These are phyloP conservation scores for Cryptus viduatorius DNA, from an alignment of 2,888 invertebrate genomes.

Conservation along the genomic window DNA sequence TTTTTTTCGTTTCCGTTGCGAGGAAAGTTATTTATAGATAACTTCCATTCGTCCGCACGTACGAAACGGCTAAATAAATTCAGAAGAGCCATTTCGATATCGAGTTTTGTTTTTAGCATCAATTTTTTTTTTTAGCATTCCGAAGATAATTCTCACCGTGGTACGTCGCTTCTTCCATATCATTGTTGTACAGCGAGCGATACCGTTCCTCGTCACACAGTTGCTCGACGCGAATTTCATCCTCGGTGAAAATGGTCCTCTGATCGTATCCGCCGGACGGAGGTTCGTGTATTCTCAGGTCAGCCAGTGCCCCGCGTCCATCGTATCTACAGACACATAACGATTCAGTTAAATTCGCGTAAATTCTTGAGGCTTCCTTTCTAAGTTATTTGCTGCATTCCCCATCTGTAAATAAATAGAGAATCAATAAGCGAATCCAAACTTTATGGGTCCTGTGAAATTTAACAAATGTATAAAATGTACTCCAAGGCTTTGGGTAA, in stretches of 20 bases:
- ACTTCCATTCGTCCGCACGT: too few species aligned
- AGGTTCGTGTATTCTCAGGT: constrained; percentile 92
- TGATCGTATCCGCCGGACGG: constrained; percentile 90
- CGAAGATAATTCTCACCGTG: constrained; percentile 89
- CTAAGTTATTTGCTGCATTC: constrained; percentile 63
- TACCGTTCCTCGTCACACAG: constrained; percentile 98
- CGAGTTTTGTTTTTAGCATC: too few species aligned
- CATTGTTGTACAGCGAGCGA: constrained; percentile 93
- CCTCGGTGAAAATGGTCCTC: constrained; percentile 89
- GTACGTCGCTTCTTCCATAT: constrained; percentile 95
- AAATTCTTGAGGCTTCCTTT: constrained; percentile 48
- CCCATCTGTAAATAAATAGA: constrained; percentile 71
- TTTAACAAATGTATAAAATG: constrained; percentile 34
- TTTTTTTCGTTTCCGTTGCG: too few species aligned
- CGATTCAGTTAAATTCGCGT: constrained; percentile 69
- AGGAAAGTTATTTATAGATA: not conserved
- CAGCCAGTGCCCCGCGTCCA: constrained; percentile 96
- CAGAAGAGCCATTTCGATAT: too few species aligned
- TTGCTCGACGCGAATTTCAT: constrained; percentile 93
- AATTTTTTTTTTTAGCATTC: not conserved
- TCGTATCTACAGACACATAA: constrained; percentile 92
- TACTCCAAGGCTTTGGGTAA: constrained; percentile 24
- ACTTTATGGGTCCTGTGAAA: constrained; percentile 57
- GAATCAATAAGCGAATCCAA: constrained; percentile 64
- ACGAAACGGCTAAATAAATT: too few species aligned